phyloP scores from a whole-genome alignment of 2,888 invertebrate genomes.

The Leucoptera coffeella region DNA sequence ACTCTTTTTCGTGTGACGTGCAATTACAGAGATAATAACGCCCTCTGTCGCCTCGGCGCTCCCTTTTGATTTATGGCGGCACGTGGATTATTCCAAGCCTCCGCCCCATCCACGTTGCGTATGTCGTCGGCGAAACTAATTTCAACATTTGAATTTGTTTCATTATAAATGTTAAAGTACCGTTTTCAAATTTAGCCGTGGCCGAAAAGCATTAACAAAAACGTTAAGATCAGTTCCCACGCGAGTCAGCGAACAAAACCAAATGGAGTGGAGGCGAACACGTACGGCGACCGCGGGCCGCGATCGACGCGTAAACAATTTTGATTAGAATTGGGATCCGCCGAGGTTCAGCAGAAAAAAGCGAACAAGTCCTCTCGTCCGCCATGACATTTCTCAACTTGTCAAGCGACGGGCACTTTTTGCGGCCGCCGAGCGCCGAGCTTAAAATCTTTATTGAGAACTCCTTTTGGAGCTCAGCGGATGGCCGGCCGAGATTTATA shows the following conservation, averaged over 20 bases:
- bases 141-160: too few species aligned
- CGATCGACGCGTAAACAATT: conserved; percentile 43
- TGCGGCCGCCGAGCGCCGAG: conserved; percentile 27
- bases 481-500: conserved; percentile 26
- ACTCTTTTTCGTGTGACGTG: conserved; percentile 40
- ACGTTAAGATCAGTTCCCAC: conserved; percentile 29
- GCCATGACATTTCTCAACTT: conserved; percentile 36
- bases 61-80: conserved; percentile 45
- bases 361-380: conserved; percentile 14
- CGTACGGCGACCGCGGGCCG: conserved; percentile 8
- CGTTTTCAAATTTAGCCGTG: too few species aligned
- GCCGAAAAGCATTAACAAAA: too few species aligned
- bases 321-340: conserved; percentile 49
- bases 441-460: conserved; percentile 44
- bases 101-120: conserved; percentile 11
- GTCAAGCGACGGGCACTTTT: conserved; percentile 33
- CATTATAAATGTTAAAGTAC: too few species aligned
- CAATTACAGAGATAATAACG: conserved; percentile 54
- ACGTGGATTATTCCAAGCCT: too few species aligned
- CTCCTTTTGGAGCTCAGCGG: conserved; percentile 15
- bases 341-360: conserved; percentile 27
- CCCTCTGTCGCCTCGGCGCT: conserved; percentile 41
- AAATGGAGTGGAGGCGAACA: conserved; percentile 10
- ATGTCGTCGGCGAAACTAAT: too few species aligned
- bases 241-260: conserved; percentile 13